A percentile compares a stretch with the other conserved stretches of the same genome.
Evolutionary conservation across 2,888 invertebrate genomes (phyloP).

Genomic region (Boloria euphrosyne): DNA sequence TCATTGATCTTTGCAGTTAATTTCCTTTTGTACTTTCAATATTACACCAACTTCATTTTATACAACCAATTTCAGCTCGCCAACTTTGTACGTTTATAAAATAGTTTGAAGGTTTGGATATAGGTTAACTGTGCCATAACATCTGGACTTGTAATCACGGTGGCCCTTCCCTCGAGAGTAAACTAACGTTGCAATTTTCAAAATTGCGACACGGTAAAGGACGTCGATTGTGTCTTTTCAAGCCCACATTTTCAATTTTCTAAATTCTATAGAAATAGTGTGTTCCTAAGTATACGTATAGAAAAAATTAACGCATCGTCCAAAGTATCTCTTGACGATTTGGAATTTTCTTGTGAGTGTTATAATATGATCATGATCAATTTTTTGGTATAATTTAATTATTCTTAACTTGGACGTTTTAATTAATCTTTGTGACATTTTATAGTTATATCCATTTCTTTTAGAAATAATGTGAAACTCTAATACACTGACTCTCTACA

Average conservation of each 20-base stretch:
- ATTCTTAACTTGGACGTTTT: no score
- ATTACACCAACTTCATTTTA: background rate
- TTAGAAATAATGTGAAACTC: background rate
- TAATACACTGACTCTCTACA: background rate
- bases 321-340: no score
- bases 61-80: conserved; percentile 9
- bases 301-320: background rate
- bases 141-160: conserved; percentile 54
- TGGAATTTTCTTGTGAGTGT: no score
- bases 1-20: background rate
- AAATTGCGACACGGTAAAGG: conserved; percentile 65
- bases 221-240: conserved; percentile 37
- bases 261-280: background rate
- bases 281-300: background rate
- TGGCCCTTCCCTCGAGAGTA: conserved; percentile 44
- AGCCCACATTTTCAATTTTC: conserved; percentile 33
- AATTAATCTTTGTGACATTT: no score
- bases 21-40: background rate
- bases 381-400: no score
- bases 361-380: no score
- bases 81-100: conserved; percentile 33
- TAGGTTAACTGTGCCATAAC: conserved; percentile 64
- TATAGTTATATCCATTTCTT: no score
- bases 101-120: conserved; percentile 51
- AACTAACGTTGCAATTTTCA: conserved; percentile 58